phyloP scores from a whole-genome alignment of 2,888 invertebrate species.

The Drosophila algonquin region DNA sequence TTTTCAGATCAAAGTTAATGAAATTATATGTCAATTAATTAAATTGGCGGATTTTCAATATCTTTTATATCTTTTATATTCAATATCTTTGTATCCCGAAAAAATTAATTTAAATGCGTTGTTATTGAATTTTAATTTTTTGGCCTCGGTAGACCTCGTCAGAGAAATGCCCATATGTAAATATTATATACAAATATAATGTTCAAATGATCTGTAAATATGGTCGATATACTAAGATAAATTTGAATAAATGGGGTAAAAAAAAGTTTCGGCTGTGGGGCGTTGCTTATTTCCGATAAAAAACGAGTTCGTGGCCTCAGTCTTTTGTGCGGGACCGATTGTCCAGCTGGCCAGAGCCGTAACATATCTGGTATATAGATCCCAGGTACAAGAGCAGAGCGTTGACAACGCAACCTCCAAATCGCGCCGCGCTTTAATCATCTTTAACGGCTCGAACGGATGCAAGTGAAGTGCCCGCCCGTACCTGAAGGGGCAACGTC shows the following conservation, averaged over 20 bases:
- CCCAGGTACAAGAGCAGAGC: constrained; percentile 31
- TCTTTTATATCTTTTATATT: too few relatives aligned
- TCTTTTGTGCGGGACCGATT: constrained; percentile 60
- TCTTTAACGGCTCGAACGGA: constrained; percentile 20
- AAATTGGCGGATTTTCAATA: too few relatives aligned
- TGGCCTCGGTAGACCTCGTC: too few relatives aligned
- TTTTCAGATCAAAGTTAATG: too few relatives aligned
- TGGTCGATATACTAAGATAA: too few relatives aligned
- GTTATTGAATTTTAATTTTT: too few relatives aligned
- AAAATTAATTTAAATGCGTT: too few relatives aligned
- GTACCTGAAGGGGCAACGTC: constrained; percentile 29
- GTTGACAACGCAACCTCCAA: constrained; percentile 55
- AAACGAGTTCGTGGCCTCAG: constrained; percentile 69
- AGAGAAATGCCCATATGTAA: too few relatives aligned
- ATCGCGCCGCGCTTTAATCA: constrained; percentile 57
- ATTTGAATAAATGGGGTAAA: not conserved
- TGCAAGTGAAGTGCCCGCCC: constrained; percentile 28
- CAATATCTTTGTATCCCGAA: too few relatives aligned
- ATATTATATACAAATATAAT: too few relatives aligned
- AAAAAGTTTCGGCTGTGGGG: constrained; percentile 17
- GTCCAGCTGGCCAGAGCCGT: constrained; percentile 16
- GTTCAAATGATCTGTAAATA: too few relatives aligned
- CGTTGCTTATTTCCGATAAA: constrained; percentile 39
- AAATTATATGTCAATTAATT: too few relatives aligned
- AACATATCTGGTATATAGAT: constrained; percentile 42